These are phyloP conservation scores for Epizoanthus stellaris DNA, from an alignment of 92 coral and sea anemone genomes.

Conservation along the genomic window DNA sequence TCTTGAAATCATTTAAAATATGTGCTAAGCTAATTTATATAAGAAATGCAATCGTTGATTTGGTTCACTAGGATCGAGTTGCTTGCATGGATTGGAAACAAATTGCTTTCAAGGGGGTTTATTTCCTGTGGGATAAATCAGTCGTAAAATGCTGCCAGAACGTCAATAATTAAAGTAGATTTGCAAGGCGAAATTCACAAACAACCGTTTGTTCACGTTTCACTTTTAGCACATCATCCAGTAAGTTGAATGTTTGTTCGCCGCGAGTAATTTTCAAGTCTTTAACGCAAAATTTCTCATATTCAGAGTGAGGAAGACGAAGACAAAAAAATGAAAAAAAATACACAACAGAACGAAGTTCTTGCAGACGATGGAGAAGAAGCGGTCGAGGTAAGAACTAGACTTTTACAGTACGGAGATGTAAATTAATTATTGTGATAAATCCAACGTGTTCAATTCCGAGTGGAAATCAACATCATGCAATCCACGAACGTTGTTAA, in stretches of 20 bases:
- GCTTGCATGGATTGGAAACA: neutral
- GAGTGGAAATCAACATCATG: conserved; percentile 1
- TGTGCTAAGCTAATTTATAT: neutral
- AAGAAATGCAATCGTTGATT: neutral
- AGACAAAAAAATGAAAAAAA: conserved; percentile 80
- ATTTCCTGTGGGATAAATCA: neutral
- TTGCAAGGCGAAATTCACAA: neutral
- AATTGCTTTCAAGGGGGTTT: neutral
- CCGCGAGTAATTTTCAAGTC: neutral
- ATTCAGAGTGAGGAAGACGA: conserved; percentile 92
- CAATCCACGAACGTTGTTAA: neutral
- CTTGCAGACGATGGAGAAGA: conserved; percentile 75
- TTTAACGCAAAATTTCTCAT: neutral
- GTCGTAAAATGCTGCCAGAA: neutral
- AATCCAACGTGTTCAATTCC: neutral
- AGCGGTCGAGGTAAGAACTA: conserved; percentile 64
- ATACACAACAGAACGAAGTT: conserved; percentile 91
- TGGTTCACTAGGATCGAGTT: neutral
- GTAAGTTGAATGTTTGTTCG: neutral
- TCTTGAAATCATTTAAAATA: neutral
- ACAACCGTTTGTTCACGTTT: neutral
- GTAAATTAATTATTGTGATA: neutral
- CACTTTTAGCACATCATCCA: neutral
- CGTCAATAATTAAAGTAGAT: neutral
- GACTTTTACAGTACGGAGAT: neutral